Conservation (phyloP, 2,113 vertebrate species). For the Cryptotis parvus region DNA sequence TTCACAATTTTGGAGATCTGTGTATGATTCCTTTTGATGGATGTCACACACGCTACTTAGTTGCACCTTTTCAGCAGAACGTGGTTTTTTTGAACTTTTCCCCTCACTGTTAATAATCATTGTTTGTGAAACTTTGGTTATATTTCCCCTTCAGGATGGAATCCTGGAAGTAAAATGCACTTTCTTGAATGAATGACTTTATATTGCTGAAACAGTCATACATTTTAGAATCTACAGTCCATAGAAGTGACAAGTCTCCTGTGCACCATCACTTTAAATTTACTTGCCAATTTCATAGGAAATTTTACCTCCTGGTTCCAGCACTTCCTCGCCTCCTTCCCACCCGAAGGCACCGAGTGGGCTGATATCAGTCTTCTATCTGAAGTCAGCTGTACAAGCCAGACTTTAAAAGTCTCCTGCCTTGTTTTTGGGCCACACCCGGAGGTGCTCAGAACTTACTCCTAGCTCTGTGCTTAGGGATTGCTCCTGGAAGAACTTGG, state of each 20-base stretch:
- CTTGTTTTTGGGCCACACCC: not conserved
- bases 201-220: not conserved
- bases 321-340: not conserved
- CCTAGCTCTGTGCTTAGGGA: no score
- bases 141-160: not conserved
- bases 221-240: not conserved
- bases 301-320: not conserved
- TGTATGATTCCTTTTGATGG: not conserved
- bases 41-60: not conserved
- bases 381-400: not conserved
- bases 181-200: not conserved
- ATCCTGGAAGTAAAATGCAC: not conserved
- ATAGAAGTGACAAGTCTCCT: not conserved
- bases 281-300: not conserved
- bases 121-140: not conserved
- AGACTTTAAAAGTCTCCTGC: not conserved
- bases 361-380: not conserved
- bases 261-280: not conserved
- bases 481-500: no score
- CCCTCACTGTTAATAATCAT: not conserved
- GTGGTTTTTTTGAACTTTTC: not conserved
- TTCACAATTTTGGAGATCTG: not conserved
- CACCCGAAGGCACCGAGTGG: fast-evolving
- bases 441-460: no score
- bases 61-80: not conserved